Base-by-base conservation (phyloP, 2,113 vertebrate genomes). In the Nibea coibor region DNA sequence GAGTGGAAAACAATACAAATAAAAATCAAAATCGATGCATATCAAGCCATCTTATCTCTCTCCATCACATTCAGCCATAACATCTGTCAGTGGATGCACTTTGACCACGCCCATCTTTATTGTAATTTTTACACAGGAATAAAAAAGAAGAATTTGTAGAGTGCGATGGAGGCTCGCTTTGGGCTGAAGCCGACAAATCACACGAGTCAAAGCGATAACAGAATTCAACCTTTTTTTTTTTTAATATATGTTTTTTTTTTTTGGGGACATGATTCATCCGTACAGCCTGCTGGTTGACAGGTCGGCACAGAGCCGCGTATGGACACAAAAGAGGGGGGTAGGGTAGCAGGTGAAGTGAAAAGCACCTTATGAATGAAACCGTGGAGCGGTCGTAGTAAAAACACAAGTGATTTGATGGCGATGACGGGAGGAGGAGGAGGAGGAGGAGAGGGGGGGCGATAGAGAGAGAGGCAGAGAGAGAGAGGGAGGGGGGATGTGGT, bases 301-400 rank as follows among this genome's bases (percentile, higher is more conserved):
- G 72, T 67, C 80, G 68, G 74, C 85, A 76, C 84, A 56, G 86
- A 90, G 83, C 86, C 80, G 88, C 63, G 77, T 15, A 75, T 45
- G 81, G 84, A 93, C 91, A 93, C 92, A 92, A 86, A 70, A 86
- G 72, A 76, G 35, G 86, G 76, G 88, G 87, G 87, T 24, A 72
- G 88, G 86, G 88, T 87, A 90, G 94, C 92, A 94, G 94, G 93
- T 95, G 94, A 94, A 93, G 94, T 89, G 91, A 93, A 91, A 89
- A 94, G 93, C 92, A 93, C 94, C 93, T 94, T 92, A 95, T 96
- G 95, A 96, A 96, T 96, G 95, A 95, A 95, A 94, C 91, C 91
- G 83, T 94, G 93, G 91, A 94, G 91, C 93, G 90, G 90, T 87
- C 91, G 94, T 94, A 95, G 93, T 94, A 94, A 95, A 94, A 94